A percentile compares a stretch with the other conserved stretches of the same genome.
Evolutionary conservation across 1,140 invertebrate species (phyloP).

Genomic region (Goniozus legneri): DNA sequence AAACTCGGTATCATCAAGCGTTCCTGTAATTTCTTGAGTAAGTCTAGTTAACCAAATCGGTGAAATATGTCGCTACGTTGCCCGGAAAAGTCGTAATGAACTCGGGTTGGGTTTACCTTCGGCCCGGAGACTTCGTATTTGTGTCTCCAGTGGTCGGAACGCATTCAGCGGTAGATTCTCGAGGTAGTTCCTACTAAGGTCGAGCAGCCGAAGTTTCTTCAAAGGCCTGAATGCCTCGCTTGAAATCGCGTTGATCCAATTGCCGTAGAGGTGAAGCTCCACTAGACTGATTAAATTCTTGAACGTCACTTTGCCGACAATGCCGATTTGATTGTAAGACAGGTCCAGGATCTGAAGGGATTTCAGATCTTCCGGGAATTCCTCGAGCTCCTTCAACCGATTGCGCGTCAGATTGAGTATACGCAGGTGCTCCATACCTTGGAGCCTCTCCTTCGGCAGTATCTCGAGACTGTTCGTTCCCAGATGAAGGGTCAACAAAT

Average conservation of each 20-base stretch:
- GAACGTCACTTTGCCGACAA: conserved; percentile 73
- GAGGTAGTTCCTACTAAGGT: conserved; percentile 81
- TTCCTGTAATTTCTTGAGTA: too few species aligned
- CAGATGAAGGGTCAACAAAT: conserved; percentile 76
- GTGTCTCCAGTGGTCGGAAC: conserved; percentile 73
- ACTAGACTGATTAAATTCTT: conserved; percentile 69
- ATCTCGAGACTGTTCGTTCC: conserved; percentile 81
- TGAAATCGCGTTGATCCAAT: conserved; percentile 76
- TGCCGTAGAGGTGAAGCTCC: conserved; percentile 76
- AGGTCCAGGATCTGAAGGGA: conserved; percentile 76
- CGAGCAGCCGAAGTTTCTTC: conserved; percentile 74
- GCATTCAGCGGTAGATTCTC: conserved; percentile 76
- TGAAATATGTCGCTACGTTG: too few species aligned
- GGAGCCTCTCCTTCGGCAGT: conserved; percentile 78
- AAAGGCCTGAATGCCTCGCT: conserved; percentile 76
- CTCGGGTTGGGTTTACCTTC: conserved; percentile 68
- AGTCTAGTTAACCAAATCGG: too few species aligned
- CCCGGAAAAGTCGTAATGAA: too few species aligned
- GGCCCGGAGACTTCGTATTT: conserved; percentile 70
- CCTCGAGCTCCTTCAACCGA: conserved; percentile 74
- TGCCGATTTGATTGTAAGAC: conserved; percentile 78
- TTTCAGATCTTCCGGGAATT: conserved; percentile 75
- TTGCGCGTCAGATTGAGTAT: conserved; percentile 82
- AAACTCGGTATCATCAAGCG: too few species aligned
- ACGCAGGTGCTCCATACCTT: conserved; percentile 70